A percentile compares a stretch with the other conserved stretches of the same genome.
Evolutionary conservation across 1,140 invertebrate genomes (phyloP).

Genomic region (Neodiprion lecontei): DNA sequence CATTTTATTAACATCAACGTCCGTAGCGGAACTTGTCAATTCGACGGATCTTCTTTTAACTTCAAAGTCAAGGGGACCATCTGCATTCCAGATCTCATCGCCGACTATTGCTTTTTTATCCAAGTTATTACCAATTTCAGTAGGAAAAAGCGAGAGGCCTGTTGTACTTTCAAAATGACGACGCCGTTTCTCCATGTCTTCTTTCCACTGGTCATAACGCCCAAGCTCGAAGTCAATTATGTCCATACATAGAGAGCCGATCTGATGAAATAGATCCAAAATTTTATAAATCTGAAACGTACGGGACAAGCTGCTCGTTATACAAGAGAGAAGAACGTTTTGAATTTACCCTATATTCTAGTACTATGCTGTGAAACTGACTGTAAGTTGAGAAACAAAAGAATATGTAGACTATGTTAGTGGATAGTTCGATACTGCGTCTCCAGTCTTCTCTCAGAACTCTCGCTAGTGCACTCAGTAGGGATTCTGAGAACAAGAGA

Average conservation of each 20-base stretch:
- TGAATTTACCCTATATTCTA: constrained; percentile 80
- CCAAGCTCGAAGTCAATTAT: constrained; percentile 93
- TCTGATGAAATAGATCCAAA: constrained; percentile 65
- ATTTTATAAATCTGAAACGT: constrained; percentile 11
- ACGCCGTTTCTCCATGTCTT: constrained; percentile 77
- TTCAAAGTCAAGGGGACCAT: constrained; percentile 54
- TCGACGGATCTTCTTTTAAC: constrained; percentile 48
- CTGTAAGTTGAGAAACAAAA: constrained; percentile 97
- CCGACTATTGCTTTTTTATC: constrained; percentile 54
- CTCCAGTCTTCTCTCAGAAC: constrained; percentile 97
- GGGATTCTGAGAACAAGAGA: constrained; percentile 78
- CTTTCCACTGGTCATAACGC: constrained; percentile 92
- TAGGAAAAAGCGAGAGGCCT: constrained; percentile 51
- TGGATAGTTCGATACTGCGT: constrained; percentile 93
- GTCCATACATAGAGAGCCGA: constrained; percentile 95
- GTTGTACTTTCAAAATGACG: constrained; percentile 58
- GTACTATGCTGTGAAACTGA: constrained; percentile 92
- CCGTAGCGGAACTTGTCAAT: constrained; percentile 37
- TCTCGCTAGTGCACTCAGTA: constrained; percentile 92
- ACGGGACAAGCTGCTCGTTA: constrained; percentile 4
- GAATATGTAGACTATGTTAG: constrained; percentile 96
- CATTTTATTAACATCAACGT: constrained; percentile 66
- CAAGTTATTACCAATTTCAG: constrained; percentile 40
- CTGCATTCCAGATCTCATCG: constrained; percentile 55
- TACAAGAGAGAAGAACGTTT: constrained; percentile 19